Base-by-base conservation (phyloP, 1,140 invertebrate species). In the Acyrthosiphon pisum region DNA sequence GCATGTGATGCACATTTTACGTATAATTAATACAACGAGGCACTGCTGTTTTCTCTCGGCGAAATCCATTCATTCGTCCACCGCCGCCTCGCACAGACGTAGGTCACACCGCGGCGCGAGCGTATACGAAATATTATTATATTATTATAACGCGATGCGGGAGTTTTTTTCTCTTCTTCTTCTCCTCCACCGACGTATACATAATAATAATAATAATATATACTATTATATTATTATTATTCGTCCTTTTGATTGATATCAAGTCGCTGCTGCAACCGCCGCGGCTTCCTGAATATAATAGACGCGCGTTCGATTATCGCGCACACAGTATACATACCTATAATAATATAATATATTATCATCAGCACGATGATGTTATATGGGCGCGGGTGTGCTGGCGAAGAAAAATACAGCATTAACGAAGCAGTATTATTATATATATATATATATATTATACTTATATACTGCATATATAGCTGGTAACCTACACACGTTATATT, bases 381-480 rank as follows among this genome's bases (percentile, higher is more conserved):
- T 50, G 48, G 37, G 68, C 90, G 90, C 90, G 90, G 90, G 90
- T 92, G 90, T 30, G 53, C 89, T 37, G 26, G 88, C 60, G 68
- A 92, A 92, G 76, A 92, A 92, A 81, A 92, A 83, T 83, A 76
- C 60, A 92, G 44, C 46, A 92, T 92, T 83, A 83, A 92, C 44
- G 90, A 92, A 92, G 68, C 18, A 30, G 60, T 91, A 76, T 76
- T 91, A 76, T 76, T 81, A 48, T 87, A n/a, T 87, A 14, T 87
- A 48, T 48, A 48, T 48, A 46, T 46, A 8, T 30, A 26, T 89
- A 30, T 87, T 53, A 44, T 68, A 30, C 56, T 30, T n/a, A 30
- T 68, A 68, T 30, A 60, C 60, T 30, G 14, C 50, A 53, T 14
- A 6, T n/a, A 68, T 76, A n/a, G 48, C 48, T 50, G 60, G 30